Evolutionary conservation across 2,113 vertebrate species (phyloP), one percentile per base, ranked within the genome.

Genomic region (Tautogolabrus adspersus): DNA sequence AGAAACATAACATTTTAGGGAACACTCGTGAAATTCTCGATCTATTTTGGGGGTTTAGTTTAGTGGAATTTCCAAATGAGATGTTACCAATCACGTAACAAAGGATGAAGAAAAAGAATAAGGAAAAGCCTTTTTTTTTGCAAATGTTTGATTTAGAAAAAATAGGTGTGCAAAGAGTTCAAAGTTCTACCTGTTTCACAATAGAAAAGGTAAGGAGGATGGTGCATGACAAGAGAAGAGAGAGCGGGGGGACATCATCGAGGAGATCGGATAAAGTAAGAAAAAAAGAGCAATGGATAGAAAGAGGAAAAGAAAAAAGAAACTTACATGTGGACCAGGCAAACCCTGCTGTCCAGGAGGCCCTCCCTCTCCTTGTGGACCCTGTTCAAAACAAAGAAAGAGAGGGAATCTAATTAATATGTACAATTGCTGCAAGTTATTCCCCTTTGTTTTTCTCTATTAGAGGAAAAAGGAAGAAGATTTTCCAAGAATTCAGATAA

Each of bases 301-400:
- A 62, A 40, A 57, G 3, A 72, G 3, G 21, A 16, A 65, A 8
- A 49, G 26, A 21, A 40, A 12, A 9, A 2, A 60, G 13, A 34
- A 40, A 95, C 96, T 93, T 94, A 99, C 98, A 92, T 99, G 95
- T 72, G 96, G 92, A 71, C 98, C 98, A 77, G 97, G 93, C 66
- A 96, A 93, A 79, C 98, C 98, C 93, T 99, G 98, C 64, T 99
- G 98, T 44, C 98, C 98, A 81, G 93, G 94, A 79, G 97, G 96
- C 56, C 98, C 98, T 60, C 95, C 91, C 81, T 99, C 98, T 87
- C 98, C 98, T 95, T 97, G 96, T 79, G 96, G 95, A 88, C 98
- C 98, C 98, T 99, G 83, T 44, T 44, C 19, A 13, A 10, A 42
- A 84, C 67, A 75, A 85, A 66, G 6, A 64, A 55, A 52, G 71